Base-by-base conservation (phyloP, 2,113 vertebrate genomes). In the Oncorhynchus clarkii region DNA sequence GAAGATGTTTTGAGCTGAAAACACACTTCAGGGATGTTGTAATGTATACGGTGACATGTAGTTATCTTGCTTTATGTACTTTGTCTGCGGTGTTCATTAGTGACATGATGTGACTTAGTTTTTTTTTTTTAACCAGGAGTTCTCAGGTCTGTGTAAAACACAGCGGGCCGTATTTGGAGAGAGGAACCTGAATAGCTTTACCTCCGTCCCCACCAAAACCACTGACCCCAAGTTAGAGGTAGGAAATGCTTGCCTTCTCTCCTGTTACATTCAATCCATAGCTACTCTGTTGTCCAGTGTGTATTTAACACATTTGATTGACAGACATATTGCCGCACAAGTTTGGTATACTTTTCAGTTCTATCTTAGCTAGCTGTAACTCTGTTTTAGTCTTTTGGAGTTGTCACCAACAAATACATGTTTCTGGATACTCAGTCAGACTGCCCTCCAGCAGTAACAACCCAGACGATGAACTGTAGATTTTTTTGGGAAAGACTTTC, bases 111-210 rank as follows among this genome's bases (percentile, higher is more conserved):
- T 88, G 68, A n/a, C n/a, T 20, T 20, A 0, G 7, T 88, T 79
- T 86, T 49, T 20, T 72, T 67, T 92, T 74, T 88, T 79, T 87
- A 82, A 92, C 31, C 67, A 99, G 97, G 96, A 96, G 79, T 91
- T 94, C 80, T 82, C 89, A 84, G 88, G 83, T 77, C 91, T 93
- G 67, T 87, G 85, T 80, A 95, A 93, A 88, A 84, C 86, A 78
- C 92, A 91, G 60, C 94, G 97, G 73, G 96, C 95, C 72, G 96
- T 99, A 88, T 99, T 99, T 82, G 95, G 97, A 87, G 96, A 98
- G 92, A 96, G 94, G 91, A 97, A 95, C 93, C 93, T 97, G 88
- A 99, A 99, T 90, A 95, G 93, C 85, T 92, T 93, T 80, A 87
- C 91, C 71, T 86, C 88, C 71, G 88, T 92, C 85, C 87, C 94